Evolutionary conservation across 2,113 vertebrate species (phyloP).

Genomic region (Chitala chitala): DNA sequence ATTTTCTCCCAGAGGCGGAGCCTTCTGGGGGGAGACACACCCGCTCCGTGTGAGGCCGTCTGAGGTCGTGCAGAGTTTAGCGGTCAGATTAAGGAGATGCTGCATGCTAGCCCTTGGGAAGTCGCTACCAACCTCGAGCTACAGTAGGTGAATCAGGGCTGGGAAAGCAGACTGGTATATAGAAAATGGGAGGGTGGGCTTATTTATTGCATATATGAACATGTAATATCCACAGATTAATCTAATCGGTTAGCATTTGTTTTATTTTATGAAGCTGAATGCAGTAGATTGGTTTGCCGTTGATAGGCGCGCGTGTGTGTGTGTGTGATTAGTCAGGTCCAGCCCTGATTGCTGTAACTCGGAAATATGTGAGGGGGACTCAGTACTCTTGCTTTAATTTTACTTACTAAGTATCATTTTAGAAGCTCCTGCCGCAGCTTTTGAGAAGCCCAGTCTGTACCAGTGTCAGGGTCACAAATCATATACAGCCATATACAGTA

Average conservation of each 20-base stretch:
- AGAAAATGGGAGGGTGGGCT: too few relatives aligned
- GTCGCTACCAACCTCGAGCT: background rate
- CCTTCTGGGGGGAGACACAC: background rate
- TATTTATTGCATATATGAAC: background rate
- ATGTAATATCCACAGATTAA: background rate
- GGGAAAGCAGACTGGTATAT: too few relatives aligned
- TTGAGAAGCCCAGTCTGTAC: background rate
- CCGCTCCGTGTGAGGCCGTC: background rate
- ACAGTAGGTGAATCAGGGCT: too few relatives aligned
- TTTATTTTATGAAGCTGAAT: background rate
- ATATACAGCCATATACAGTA: background rate
- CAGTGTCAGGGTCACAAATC: background rate
- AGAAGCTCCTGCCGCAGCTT: background rate
- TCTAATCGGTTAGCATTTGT: background rate
- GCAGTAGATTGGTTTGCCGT: background rate
- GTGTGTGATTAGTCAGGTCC: background rate
- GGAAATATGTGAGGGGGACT: background rate
- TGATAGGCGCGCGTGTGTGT: background rate
- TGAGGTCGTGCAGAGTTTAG: constrained; percentile 11
- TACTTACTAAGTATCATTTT: background rate
- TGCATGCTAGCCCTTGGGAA: background rate
- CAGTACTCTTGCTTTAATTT: background rate
- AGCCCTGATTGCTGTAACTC: too few relatives aligned
- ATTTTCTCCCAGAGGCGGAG: background rate
- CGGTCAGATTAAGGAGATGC: background rate